Evolutionary conservation across 2,888 invertebrate species (phyloP).

Genomic region (Rotaria socialis): DNA sequence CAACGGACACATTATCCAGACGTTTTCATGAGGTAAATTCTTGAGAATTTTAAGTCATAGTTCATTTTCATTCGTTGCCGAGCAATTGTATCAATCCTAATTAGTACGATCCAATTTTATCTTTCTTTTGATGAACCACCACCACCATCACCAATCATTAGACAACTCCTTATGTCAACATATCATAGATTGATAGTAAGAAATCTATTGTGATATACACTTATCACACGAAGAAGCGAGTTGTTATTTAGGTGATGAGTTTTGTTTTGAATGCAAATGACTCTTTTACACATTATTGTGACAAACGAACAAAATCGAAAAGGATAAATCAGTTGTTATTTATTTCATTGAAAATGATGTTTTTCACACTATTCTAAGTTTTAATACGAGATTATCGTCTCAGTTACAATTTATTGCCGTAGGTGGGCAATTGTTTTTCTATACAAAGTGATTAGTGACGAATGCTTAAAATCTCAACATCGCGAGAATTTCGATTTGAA

Average conservation of each 20-base stretch:
- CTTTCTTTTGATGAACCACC: no score
- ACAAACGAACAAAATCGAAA: background rate
- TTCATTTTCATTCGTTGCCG: background rate
- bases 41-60: no score
- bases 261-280: background rate
- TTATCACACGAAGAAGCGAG: background rate
- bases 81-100: background rate
- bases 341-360: background rate
- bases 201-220: constrained; percentile 2
- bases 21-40: constrained; percentile 55
- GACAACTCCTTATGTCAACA: background rate
- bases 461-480: no score
- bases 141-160: background rate
- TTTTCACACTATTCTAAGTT: background rate
- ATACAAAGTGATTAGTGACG: no score
- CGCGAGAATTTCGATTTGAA: no score
- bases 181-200: background rate
- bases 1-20: constrained; percentile 77
- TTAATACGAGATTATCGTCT: no score
- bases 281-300: background rate
- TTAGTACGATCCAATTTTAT: no score
- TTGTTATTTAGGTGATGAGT: background rate
- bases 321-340: constrained; percentile 1
- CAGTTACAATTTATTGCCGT: no score
- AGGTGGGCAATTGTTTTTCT: no score